Evolutionary conservation across 1,140 invertebrate genomes (phyloP), one percentile per base, ranked within the genome.

Genomic region (Brachionus koreanus): DNA sequence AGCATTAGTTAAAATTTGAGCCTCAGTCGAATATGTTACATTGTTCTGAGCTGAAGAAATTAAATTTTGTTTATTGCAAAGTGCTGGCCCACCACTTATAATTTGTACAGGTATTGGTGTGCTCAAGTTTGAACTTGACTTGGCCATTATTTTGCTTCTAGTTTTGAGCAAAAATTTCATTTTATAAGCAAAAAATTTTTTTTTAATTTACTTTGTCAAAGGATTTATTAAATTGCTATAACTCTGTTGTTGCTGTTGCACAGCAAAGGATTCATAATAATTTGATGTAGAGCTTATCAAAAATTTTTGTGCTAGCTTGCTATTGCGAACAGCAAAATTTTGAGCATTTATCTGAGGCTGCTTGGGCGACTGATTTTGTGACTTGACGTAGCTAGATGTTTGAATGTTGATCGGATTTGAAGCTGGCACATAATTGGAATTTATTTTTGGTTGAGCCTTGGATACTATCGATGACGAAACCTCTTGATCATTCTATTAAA

Each of bases 1-100:
- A 35, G 69, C 69, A 46, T 74, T 74, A 16, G 69, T 25, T 12
- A 74, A 74, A 25, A 74, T 74, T 74, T 74, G 69, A 46, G 39
- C 69, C 43, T 43, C 69, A 43, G 37, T 25, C 43, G 69, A 25
- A 13, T 16, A 13, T 3, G 29, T 10, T 33, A 46, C 2, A 74
- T 23, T 74, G 23, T 43, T 46, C 1, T 13, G 7, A 13, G 19
- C 19, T 9, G 69, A 1, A 10, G 69, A 1, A 10, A 74, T n/a
- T 33, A 74, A 74, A 49, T 74, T 74, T 49, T 43, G 69, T 10
- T 33, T 74, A 12, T 46, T 74, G 16, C 16, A 46, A 25, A 74
- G 7, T 10, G 13, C 25, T 16, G 69, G 25, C 12, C 39, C 39
- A 25, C 19, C 9, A 29, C 43, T 74, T 5, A 74, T 35, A 19